Conservation (phyloP, 2,888 invertebrate genomes). For the Yponomeuta sedellus region DNA sequence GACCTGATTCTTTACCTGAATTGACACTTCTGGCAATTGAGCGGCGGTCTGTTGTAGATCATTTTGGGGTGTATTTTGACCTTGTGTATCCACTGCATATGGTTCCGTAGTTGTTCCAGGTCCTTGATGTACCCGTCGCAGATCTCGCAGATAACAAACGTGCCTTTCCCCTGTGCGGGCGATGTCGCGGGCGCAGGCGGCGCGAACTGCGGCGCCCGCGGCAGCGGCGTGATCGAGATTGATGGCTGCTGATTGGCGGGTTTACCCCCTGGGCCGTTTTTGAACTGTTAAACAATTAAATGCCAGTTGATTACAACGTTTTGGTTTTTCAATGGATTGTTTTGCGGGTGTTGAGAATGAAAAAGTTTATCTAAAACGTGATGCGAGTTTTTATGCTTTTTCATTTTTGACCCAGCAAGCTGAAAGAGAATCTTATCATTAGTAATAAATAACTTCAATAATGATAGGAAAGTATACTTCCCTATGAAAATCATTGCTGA, state of each 20-base stretch:
- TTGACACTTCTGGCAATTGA: constrained; percentile 97
- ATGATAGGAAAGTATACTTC: too few species aligned
- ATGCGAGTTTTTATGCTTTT: too few species aligned
- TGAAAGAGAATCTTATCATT: too few species aligned
- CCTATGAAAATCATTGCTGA: too few species aligned
- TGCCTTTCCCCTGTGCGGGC: constrained; percentile 83
- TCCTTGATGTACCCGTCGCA: constrained; percentile 97
- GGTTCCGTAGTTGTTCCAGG: constrained; percentile 93
- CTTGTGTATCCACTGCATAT: constrained; percentile 99
- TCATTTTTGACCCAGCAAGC: too few species aligned
- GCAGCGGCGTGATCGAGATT: constrained; percentile 93
- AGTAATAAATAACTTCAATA: too few species aligned
- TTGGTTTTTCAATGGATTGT: too few species aligned
- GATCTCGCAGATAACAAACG: constrained; percentile 96
- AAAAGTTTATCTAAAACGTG: too few species aligned
- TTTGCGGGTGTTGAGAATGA: too few species aligned
- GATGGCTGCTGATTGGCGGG: constrained; percentile 76
- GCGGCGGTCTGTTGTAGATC: constrained; percentile 95
- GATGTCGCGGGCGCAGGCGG: constrained; percentile 32
- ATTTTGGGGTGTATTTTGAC: constrained; percentile 97
- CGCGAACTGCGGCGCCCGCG: constrained; percentile 73
- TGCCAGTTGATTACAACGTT: too few species aligned
- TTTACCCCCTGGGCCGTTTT: neutral
- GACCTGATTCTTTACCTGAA: constrained; percentile 66
- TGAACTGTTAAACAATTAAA: neutral